Evolutionary conservation across 2,113 vertebrate species (phyloP).

Genomic region (Syngnathoides biaculeatus): DNA sequence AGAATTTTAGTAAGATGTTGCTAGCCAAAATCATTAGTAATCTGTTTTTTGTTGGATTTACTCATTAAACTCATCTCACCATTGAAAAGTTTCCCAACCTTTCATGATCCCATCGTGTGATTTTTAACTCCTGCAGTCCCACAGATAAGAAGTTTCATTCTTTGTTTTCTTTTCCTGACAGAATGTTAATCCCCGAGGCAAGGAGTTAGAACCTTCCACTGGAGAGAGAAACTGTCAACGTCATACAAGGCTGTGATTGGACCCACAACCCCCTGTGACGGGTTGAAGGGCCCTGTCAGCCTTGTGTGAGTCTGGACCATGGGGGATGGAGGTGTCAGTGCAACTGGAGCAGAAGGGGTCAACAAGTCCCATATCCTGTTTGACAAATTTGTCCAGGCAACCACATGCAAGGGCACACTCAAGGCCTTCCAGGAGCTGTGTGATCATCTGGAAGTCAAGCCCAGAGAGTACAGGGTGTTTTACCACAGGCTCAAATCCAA

Average conservation of each 20-base stretch:
- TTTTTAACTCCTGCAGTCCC: neutral
- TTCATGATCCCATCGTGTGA: neutral
- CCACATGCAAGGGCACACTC: slow-evolving; percentile 92
- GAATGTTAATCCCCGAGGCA: slow-evolving; percentile 62
- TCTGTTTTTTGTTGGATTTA: neutral
- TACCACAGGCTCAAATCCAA: slow-evolving; percentile 98
- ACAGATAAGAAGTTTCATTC: slow-evolving; percentile 1
- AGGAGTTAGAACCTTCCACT: slow-evolving; percentile 51
- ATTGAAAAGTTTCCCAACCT: neutral
- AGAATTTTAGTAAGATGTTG: neutral
- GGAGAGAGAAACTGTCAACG: slow-evolving; percentile 23
- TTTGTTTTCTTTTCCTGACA: slow-evolving; percentile 25
- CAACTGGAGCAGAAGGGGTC: slow-evolving; percentile 67
- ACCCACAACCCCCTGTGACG: slow-evolving; percentile 56
- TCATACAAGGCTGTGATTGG: slow-evolving; percentile 47
- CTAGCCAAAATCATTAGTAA: neutral
- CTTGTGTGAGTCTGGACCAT: slow-evolving; percentile 60
- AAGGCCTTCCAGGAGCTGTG: slow-evolving; percentile 97
- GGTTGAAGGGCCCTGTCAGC: slow-evolving; percentile 51
- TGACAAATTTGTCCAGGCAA: slow-evolving; percentile 92
- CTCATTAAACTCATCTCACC: neutral
- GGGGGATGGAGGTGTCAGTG: slow-evolving; percentile 66
- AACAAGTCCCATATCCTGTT: slow-evolving; percentile 87
- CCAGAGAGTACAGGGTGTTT: slow-evolving; percentile 87
- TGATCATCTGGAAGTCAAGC: slow-evolving; percentile 87